Base-by-base conservation (phyloP, 2,888 invertebrate species). In the Archaeoteleia sp. region DNA sequence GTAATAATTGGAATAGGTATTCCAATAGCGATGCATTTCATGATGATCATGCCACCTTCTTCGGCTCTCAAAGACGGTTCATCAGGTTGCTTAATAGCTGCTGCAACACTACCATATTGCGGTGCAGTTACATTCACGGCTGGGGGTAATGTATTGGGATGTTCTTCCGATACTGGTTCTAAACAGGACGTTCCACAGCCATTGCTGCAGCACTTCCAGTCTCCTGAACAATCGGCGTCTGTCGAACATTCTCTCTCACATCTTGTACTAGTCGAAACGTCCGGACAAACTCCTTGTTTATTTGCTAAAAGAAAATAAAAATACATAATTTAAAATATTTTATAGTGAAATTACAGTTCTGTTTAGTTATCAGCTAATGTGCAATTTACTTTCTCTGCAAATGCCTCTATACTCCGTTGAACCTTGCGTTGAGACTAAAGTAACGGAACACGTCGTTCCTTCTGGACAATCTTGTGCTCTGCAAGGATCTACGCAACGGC, bases 211-310 rank as follows among this genome's bases (percentile, higher is more conserved):
- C 96, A 96, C 85, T 96, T 96, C 81, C 90, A 88, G 14, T 90
- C 89, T 23, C 90, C 91, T 8, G 89, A 86, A 81, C 96, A 97
- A 80, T 95, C 94, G 0, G 93, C 93, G 82, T 96, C 96, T 49
- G 90, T 90, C 63, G 87, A 86, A 78, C 96, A 96, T 82, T 93
- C 92, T 23, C 87, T 87, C 5, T 88, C 89, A 81, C 96, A 95
- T 37, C 84, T 77, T 8, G 88, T 87, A 43, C 86, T 83, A 40
- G 13, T 63, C 5, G 85, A 84, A 12, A 88, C 78, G 35, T 76
- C 80, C 1, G 93, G 93, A 78, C 93, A 93, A 15, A 85, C 85
- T 1, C 93, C 93, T n/a, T 88, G 86, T 82, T 94, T 95, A 76
- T 88, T 88, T 14, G 87, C 93, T 93, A 30, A n/a, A n/a, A n/a